These are phyloP conservation scores for Phenganax subtilis DNA, from an alignment of 92 coral and sea anemone genomes.

Conservation along the genomic window DNA sequence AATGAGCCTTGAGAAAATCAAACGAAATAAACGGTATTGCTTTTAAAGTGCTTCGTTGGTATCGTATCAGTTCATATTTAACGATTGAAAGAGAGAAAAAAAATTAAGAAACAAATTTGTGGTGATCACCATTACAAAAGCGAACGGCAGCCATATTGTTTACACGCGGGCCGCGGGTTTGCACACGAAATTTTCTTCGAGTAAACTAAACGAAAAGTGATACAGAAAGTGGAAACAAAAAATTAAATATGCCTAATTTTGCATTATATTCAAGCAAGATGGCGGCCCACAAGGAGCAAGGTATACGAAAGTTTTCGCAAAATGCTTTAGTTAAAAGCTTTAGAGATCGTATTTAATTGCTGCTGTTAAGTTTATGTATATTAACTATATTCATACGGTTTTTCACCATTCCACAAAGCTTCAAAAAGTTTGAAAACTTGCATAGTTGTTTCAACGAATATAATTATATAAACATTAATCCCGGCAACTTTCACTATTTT, in stretches of 20 bases:
- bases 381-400: too few relatives aligned
- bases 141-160: neutral
- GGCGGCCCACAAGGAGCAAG: conserved; percentile 26
- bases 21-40: neutral
- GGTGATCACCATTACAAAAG: neutral
- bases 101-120: neutral
- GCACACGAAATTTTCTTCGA: neutral
- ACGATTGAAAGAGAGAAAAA: neutral
- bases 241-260: neutral
- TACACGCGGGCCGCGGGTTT: conserved; percentile 9
- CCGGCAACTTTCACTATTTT: neutral
- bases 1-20: neutral
- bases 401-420: too few relatives aligned
- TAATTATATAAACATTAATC: too few relatives aligned
- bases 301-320: neutral
- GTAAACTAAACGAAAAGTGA: neutral
- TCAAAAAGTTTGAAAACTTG: too few relatives aligned
- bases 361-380: neutral
- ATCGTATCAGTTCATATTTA: neutral
- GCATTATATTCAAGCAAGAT: conserved; percentile 4
- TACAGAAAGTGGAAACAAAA: neutral
- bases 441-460: too few relatives aligned
- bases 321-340: neutral
- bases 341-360: neutral
- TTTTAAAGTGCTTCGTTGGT: neutral